Evolutionary conservation across 2,797 vertebrate species (phyloP), one percentile per base, ranked within the genome.

Genomic region (Coilia nasus): DNA sequence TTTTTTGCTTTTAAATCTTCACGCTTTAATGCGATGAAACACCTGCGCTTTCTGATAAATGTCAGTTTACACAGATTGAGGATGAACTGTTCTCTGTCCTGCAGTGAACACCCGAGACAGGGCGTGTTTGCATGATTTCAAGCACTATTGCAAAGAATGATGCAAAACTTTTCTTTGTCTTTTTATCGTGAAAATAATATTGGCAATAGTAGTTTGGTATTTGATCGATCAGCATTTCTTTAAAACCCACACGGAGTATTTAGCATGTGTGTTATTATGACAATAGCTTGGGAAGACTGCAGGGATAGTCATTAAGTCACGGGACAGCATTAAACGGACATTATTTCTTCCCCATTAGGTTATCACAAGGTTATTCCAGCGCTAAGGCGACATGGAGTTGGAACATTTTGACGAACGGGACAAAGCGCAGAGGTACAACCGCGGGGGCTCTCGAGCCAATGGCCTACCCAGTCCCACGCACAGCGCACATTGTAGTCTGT

Each of bases 401-500:
- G 98, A 99, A 92, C 98, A 99, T 91, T 99, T 99, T 88, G 98
- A 99, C 21, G 97, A 98, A 93, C 95, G 98, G 89, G 97, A 99
- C 91, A 98, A 98, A 94, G 97, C 97, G 15, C 97, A 97, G 92
- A 94, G 98, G 41, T 97, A 97, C 84, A 96, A 96, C 82, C 94
- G 97, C 15, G 95, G 97, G 83, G 96, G 97, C 84, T 97, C 98
- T 0, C 95, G 97, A 87, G 97, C 97, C 50, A 98, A 98, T 0
- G 97, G 98, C 67, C 95, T 99, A 23, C 97, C 97, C 83, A 99
- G 98, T 91, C 98, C 98, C 47, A 98, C 98, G 44, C 98, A 99
- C 87, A 99, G 98, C 35, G 98, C 98, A 85, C 98, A 99, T 92
- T 99, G 98, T 95, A 99, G 98, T 93, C 97, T 99, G 90, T 99